A percentile compares a stretch with the other conserved stretches of the same genome.
phyloP scores from a whole-genome alignment of 2,113 vertebrate species.

The Chinchilla lanigera region DNA sequence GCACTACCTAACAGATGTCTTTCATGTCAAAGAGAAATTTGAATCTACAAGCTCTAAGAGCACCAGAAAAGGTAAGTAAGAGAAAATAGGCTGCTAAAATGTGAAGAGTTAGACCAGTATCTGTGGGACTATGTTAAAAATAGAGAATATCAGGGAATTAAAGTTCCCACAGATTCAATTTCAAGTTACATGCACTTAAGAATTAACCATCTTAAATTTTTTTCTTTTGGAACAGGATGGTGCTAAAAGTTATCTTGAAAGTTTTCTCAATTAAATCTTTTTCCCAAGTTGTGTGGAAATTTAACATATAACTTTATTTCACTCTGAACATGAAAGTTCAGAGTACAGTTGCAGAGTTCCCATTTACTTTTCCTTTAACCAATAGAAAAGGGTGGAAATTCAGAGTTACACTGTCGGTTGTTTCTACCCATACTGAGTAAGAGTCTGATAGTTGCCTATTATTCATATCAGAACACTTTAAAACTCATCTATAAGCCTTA shows the following conservation, averaged over 20 bases:
- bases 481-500: conserved; percentile 72
- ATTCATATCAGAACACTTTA: conserved; percentile 39
- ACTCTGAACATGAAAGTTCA: conserved; percentile 12
- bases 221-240: conserved; percentile 43
- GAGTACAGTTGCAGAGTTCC: conserved; percentile 60
- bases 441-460: conserved; percentile 57
- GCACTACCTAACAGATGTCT: neutral
- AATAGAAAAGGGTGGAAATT: neutral
- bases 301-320: conserved; percentile 64
- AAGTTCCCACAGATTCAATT: conserved; percentile 88
- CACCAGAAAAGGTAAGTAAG: conserved; percentile 79
- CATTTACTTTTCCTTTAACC: conserved; percentile 58
- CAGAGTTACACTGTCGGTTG: conserved; percentile 38
- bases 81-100: conserved; percentile 91
- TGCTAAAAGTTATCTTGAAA: conserved; percentile 64
- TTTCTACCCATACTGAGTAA: conserved; percentile 46
- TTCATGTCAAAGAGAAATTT: neutral
- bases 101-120: conserved; percentile 90
- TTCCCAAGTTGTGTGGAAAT: conserved; percentile 48
- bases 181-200: conserved; percentile 22
- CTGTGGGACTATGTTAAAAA: conserved; percentile 88
- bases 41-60: neutral
- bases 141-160: conserved; percentile 86
- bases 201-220: conserved; percentile 34
- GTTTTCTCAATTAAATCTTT: conserved; percentile 56